Base-by-base conservation (phyloP, 23 tunicate species). In the Ciona savignyi region DNA sequence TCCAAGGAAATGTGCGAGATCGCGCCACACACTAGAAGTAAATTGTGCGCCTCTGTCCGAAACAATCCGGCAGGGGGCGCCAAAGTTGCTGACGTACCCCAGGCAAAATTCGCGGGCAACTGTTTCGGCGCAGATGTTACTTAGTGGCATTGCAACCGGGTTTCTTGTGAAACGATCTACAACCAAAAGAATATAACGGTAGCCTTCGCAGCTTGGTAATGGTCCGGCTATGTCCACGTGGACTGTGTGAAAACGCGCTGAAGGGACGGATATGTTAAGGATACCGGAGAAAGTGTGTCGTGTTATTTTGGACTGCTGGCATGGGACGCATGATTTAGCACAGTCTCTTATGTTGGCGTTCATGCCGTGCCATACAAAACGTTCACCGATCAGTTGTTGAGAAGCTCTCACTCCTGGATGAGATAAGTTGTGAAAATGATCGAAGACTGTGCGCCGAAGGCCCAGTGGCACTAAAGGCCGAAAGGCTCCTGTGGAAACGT, bases 151-250 rank as follows among this genome's bases (percentile, higher is more conserved):
- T 11, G 19, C 15, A 23, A 28, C 67, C 4, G 66, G 30, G 34
- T 34, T 63, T 64, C 80, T 22, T 3, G 80, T 75, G 0, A 61
- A 75, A 27, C 80, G 61, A 32, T 65, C 70, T 29, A 29, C 29
- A 21, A 30, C 25, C 28, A 60, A 63, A 3, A 63, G 11, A 22
- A 63, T 2, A 63, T 75, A 75, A 25, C 30, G 9, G 71, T 63
- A 65, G 1, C 80, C 80, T 21, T 63, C 30, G 23, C 35, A 34
- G 33, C 20, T 32, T 9, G 80, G 80, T 3, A 75, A 34, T 51
- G 77, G 77, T 51, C 77, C 77, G 34, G 60, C 66, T 0, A 73
- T 73, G 66, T 73, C 70, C 0, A 73, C 77, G 4, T 73, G 77
- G n/a, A 73, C 60, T 51, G 29, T 23, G 35, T 33, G 20, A 25